phyloP scores from a whole-genome alignment of 1,140 invertebrate species.

The Panonychus citri region DNA sequence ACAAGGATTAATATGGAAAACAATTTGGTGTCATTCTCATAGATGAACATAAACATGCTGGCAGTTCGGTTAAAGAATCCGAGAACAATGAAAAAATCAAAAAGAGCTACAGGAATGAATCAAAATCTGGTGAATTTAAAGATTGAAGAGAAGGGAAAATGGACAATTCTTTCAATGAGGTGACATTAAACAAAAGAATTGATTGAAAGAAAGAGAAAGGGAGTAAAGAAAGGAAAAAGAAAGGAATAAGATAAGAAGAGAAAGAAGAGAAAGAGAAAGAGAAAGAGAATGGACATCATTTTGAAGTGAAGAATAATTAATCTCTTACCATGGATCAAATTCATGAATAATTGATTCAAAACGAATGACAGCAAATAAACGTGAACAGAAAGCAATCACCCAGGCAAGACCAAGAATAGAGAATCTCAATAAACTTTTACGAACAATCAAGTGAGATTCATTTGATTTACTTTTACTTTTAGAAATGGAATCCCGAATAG shows the following conservation, averaged over 20 bases:
- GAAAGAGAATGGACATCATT: neutral
- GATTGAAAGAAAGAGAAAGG: too few species aligned
- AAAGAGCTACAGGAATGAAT: too few species aligned
- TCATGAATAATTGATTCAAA: conserved; percentile 99
- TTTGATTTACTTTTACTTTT: neutral
- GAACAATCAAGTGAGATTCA: neutral
- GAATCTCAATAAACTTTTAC: conserved; percentile 29
- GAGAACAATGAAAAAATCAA: too few species aligned
- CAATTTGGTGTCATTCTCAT: neutral
- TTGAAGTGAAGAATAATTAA: neutral
- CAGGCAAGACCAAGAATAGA: conserved; percentile 76
- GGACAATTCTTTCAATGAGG: too few species aligned
- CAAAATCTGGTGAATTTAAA: too few species aligned
- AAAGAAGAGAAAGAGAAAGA: neutral
- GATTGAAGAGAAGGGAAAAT: too few species aligned
- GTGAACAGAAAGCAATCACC: conserved; percentile 86
- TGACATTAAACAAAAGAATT: too few species aligned
- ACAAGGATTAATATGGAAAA: neutral
- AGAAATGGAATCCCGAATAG: neutral
- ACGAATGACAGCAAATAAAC: conserved; percentile 92
- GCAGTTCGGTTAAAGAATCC: too few species aligned
- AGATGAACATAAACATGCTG: too few species aligned
- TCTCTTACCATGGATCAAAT: conserved; percentile 93
- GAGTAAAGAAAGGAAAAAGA: too few species aligned
- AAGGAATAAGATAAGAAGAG: too few species aligned